Conservation (phyloP, 2,113 vertebrate species). For the Scomber scombrus region DNA sequence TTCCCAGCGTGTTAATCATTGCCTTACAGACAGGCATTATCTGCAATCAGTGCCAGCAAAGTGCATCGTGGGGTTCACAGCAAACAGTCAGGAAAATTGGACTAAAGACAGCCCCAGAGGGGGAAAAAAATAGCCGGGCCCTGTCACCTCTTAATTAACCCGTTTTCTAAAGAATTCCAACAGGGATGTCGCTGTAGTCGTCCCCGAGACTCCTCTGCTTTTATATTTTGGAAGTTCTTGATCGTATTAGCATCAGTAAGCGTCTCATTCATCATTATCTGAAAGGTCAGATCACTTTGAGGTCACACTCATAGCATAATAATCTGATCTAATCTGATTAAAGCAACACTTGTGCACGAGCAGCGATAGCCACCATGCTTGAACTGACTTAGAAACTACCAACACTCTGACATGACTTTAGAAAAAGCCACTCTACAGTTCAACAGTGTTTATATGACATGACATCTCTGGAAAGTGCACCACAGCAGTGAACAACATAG, state of each 20-base stretch:
- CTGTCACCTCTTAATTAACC: neutral
- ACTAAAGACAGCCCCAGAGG: neutral
- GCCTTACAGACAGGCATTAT: slow-evolving; percentile 32
- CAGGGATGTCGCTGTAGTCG: neutral
- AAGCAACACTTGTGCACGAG: neutral
- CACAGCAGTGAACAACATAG: neutral
- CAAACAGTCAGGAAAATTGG: slow-evolving; percentile 26
- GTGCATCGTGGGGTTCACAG: slow-evolving; percentile 40
- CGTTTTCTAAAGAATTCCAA: slow-evolving; percentile 13
- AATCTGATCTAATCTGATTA: slow-evolving; percentile 50
- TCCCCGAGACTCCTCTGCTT: neutral
- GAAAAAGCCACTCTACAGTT: neutral
- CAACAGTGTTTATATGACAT: neutral
- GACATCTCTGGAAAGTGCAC: neutral
- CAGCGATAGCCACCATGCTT: neutral
- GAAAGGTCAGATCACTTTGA: slow-evolving; percentile 39
- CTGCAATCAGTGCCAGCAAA: slow-evolving; percentile 48
- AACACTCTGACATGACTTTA: neutral
- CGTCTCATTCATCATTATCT: slow-evolving; percentile 23
- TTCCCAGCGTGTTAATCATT: slow-evolving; percentile 39
- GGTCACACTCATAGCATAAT: slow-evolving; percentile 13
- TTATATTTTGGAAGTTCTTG: neutral
- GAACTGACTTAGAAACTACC: neutral
- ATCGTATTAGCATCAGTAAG: slow-evolving; percentile 1
- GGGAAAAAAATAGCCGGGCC: neutral